Percentiles rank a stretch among this genome's conserved stretches.
Conservation (phyloP, 2,797 vertebrate species). For the Pteronotus mesoamericanus region DNA sequence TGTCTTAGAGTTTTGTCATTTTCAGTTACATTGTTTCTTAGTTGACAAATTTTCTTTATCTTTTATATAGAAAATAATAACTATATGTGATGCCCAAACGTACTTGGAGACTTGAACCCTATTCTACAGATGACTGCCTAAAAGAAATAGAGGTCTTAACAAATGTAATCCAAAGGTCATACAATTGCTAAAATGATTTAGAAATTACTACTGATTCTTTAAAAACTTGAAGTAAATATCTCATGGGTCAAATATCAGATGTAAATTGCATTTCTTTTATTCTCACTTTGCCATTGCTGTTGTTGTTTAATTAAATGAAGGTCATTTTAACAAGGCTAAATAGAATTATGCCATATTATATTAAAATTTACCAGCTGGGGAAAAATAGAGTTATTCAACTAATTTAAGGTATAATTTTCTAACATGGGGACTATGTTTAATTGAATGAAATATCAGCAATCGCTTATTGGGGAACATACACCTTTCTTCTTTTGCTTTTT, state of each 20-base stretch:
- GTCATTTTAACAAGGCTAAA: neutral
- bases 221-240: constrained; percentile 63
- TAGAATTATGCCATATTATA: neutral
- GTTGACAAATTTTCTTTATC: neutral
- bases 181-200: constrained; percentile 65
- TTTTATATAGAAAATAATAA: constrained; percentile 54
- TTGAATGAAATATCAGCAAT: neutral
- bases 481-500: neutral
- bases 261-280: constrained; percentile 55
- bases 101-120: constrained; percentile 53
- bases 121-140: constrained; percentile 52
- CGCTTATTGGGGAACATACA: neutral
- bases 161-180: constrained; percentile 67
- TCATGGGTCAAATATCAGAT: neutral
- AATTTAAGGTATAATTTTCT: neutral
- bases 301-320: neutral
- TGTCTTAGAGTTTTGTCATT: neutral
- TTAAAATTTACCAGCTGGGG: neutral
- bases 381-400: neutral
- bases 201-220: constrained; percentile 63
- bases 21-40: neutral
- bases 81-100: constrained; percentile 28
- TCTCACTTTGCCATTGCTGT: neutral
- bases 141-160: constrained; percentile 53
- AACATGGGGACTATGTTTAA: neutral